Evolutionary conservation across 2,113 vertebrate species (phyloP).

Genomic region (Psettodes erumei): DNA sequence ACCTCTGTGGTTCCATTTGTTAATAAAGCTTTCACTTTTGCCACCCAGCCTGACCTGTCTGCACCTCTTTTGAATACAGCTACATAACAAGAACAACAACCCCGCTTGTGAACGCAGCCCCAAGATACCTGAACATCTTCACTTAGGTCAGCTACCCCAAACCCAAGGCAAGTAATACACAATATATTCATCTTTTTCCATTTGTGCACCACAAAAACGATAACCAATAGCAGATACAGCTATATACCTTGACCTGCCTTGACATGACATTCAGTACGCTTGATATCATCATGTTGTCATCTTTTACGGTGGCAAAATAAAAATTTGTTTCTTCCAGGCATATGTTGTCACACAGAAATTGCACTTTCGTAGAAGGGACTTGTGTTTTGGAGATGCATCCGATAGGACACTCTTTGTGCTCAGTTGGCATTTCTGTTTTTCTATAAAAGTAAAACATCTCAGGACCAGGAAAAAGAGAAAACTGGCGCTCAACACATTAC

Average conservation of each 20-base stretch:
- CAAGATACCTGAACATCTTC: not conserved
- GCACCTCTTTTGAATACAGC: too few species aligned
- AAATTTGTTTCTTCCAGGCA: not conserved
- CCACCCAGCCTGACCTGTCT: too few species aligned
- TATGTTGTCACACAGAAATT: not conserved
- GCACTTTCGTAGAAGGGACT: not conserved
- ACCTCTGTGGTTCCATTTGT: too few species aligned
- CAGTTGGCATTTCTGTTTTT: not conserved
- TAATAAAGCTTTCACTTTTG: too few species aligned
- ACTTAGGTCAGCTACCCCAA: not conserved
- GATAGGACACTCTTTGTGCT: not conserved
- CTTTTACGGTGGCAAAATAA: not conserved
- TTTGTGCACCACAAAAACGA: too few species aligned
- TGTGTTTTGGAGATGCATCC: not conserved
- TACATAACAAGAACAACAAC: too few species aligned
- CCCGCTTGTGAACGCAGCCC: not conserved
- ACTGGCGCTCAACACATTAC: too few species aligned
- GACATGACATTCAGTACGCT: not conserved
- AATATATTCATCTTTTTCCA: too few species aligned
- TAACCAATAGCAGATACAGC: not conserved
- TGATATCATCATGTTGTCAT: not conserved
- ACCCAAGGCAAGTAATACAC: not conserved
- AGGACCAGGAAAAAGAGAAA: not conserved
- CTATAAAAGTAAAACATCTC: not conserved
- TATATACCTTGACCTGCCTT: not conserved